Evolutionary conservation across 2,888 invertebrate species (phyloP), one percentile per base, ranked within the genome.

Genomic region (Hypomecis punctinalis): DNA sequence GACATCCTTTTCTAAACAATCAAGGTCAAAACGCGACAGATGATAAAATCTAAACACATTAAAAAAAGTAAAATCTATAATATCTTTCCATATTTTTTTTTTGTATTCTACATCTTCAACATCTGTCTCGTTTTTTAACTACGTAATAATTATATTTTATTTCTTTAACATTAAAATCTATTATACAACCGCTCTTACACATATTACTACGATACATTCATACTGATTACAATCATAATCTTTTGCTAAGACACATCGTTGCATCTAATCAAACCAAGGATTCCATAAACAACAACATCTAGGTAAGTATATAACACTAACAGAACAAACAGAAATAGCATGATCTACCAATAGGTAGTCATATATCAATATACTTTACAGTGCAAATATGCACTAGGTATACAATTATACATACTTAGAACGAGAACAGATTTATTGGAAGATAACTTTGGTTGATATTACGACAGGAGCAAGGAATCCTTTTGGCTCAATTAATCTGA

Each of bases 391-490:
- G 23, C 11, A 13, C 11, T 23, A 11, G 45, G 37, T 40, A 13
- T 6, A 40, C 40, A 53, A 47, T 35, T 35, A 23, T 62, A 53
- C 58, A 66, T 47, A 60, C 52, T 56, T 61, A 61, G 45, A 68
- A 35, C 23, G 53, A 61, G 55, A 43, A 66, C 59, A 57, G 7
- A 39, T 39, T 48, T 58, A 39, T 40, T 61, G 7, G 53, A 63
- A n/a, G 43, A 51, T 23, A 68, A 70, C 72, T 75, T 78, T 71
- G 66, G 66, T 66, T 65, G 72, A 74, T 71, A 69, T 70, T 71
- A 74, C 77, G 78, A 75, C 70, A 75, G 36, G 0, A 10, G 9
- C 40, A 5, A 81, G 85, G 87, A 88, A 89, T 85, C 84, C 84
- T 70, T 81, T 80, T 80, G 76, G 79, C 77, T 71, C 70, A 73